Base-by-base conservation (phyloP, 2,888 invertebrate genomes). In the Pardosa pseudoannulata region DNA sequence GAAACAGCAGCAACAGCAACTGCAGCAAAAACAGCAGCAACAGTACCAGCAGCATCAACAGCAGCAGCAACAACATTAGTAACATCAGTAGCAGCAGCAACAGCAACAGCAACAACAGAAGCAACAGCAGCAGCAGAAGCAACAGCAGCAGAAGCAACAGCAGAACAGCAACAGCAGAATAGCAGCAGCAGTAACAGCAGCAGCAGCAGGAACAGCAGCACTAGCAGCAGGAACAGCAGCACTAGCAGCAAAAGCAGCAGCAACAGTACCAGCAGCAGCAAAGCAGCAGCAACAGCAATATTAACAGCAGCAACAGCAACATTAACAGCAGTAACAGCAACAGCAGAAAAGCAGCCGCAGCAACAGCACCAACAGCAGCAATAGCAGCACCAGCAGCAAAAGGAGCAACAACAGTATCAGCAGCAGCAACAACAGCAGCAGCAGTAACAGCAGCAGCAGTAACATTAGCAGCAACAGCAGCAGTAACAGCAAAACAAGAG, bases 351-450 rank as follows among this genome's bases (percentile, higher is more conserved):
- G 39, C 39, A 39, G 39, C 39, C 7, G 13, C 6, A n/a, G n/a
- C n/a, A n/a, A n/a, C n/a, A n/a, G n/a, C n/a, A n/a, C n/a, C n/a
- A n/a, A n/a, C n/a, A n/a, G 39, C 39, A 39, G 39, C 39, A 39
- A n/a, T n/a, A n/a, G n/a, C n/a, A n/a, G n/a, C n/a, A n/a, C n/a
- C n/a, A n/a, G n/a, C n/a, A n/a, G n/a, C n/a, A n/a, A n/a, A n/a
- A n/a, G n/a, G n/a, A n/a, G n/a, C 7, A n/a, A n/a, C n/a, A n/a
- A n/a, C n/a, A n/a, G n/a, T n/a, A n/a, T n/a, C n/a, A n/a, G n/a
- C n/a, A n/a, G 39, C 39, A 39, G 39, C 39, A 39, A 13, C 39
- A 13, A 13, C 39, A 6, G 39, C 78, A 68, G 67, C 78, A 41
- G 19, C 73, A 79, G 39, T 13, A 39, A 13, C 39, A 13, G 39